Evolutionary conservation across 2,113 vertebrate species (phyloP), one percentile per base, ranked within the genome.

Genomic region (Callaeas wilsoni): DNA sequence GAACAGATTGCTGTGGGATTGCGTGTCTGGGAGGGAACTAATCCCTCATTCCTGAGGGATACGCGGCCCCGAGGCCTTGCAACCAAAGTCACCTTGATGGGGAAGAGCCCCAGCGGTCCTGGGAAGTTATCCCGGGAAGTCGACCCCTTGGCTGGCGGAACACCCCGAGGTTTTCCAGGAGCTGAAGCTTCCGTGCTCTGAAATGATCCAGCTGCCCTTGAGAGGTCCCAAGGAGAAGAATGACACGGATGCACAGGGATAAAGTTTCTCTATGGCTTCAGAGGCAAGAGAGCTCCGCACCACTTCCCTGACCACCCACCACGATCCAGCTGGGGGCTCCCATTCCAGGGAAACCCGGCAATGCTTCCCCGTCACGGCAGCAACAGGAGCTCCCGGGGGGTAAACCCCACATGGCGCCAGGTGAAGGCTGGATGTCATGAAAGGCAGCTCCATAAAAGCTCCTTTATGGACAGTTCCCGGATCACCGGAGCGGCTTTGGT

Each of bases 391-490:
- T 53, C 75, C n/a, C 2, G 1, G 17, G 32, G 13, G 37, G 12
- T 18, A 25, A 26, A 1, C 5, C 29, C 42, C 25, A 2, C 1
- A 0, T 1, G 35, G 49, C 60, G 33, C 26, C 49, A 33, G 78
- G 77, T 22, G 74, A 87, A 39, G 87, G 57, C 8, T 76, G 67
- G 75, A 33, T 80, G 75, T 29, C 73, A 39, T 16, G 63, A 80
- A 70, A 90, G 55, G 82, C 84, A 92, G 90, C 79, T 77, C 90
- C 80, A 90, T 86, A 91, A 96, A 96, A 87, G 91, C 71, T 90
- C 42, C 93, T 94, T 96, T 96, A 90, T 95, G 87, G 85, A 44
- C 7, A 8, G 55, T 71, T 86, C 86, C 56, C 9, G 8, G 50
- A 49, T 46, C 10, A 0, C 35, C 0, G 4, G 13, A 13, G 56